phyloP scores from a whole-genome alignment of 1,140 invertebrate genomes.

The Papilio polyxenes region DNA sequence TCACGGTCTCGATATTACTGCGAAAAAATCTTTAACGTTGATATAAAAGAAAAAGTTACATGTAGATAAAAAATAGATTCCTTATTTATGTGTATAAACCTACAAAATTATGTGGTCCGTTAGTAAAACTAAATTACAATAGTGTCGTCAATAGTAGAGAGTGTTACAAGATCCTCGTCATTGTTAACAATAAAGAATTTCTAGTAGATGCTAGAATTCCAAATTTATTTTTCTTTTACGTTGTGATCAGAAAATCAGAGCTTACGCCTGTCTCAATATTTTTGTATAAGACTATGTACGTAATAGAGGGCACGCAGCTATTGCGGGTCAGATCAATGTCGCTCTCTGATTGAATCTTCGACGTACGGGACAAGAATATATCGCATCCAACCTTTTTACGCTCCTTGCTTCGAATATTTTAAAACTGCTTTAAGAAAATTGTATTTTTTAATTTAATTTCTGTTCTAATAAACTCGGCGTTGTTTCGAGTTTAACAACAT shows the following conservation, averaged over 20 bases:
- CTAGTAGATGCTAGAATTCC: neutral
- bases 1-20: neutral
- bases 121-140: too few relatives aligned
- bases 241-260: neutral
- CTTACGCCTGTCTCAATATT: neutral
- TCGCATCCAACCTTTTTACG: neutral
- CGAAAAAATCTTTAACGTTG: neutral
- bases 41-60: neutral
- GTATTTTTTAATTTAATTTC: neutral
- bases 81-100: too few relatives aligned
- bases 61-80: too few relatives aligned
- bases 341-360: neutral
- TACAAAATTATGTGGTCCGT: too few relatives aligned
- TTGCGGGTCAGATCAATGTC: neutral
- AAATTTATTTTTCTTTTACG: neutral
- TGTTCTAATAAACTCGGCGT: too few relatives aligned
- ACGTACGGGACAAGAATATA: conserved; percentile 13
- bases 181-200: neutral
- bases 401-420: neutral
- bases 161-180: too few relatives aligned
- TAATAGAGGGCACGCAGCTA: neutral
- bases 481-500: too few relatives aligned
- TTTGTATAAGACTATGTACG: neutral
- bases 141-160: too few relatives aligned
- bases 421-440: neutral